These are phyloP conservation scores for Artibeus lituratus DNA, from an alignment of 2,797 vertebrate species.

Conservation along the genomic window DNA sequence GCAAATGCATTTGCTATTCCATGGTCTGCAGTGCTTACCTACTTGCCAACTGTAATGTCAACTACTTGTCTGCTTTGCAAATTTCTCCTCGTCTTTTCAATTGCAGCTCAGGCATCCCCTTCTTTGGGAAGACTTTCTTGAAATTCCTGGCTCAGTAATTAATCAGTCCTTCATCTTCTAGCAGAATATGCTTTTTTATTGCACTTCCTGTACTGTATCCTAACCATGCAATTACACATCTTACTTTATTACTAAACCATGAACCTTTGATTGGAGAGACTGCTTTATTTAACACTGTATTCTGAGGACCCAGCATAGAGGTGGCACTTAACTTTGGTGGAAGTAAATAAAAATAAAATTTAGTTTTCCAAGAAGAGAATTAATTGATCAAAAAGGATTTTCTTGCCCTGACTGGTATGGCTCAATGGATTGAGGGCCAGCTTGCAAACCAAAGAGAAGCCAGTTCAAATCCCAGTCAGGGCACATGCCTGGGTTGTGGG, in stretches of 20 bases:
- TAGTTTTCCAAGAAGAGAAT: conserved; percentile 4
- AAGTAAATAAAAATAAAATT: neutral
- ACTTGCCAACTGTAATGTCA: neutral
- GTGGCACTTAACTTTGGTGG: neutral
- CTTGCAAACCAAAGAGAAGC: too few relatives aligned
- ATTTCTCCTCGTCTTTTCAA: conserved; percentile 11
- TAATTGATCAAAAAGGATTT: neutral
- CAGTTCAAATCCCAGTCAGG: too few relatives aligned
- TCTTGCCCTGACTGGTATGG: neutral
- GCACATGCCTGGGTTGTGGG: too few relatives aligned
- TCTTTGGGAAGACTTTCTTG: neutral
- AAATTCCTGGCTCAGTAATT: neutral
- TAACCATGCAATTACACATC: neutral
- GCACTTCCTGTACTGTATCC: neutral
- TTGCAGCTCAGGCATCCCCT: neutral
- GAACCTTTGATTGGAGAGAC: neutral
- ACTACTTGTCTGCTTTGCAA: neutral
- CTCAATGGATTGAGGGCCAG: too few relatives aligned
- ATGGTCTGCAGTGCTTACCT: neutral
- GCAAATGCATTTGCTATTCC: neutral
- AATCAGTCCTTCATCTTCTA: neutral
- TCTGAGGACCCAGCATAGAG: neutral
- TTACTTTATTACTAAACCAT: neutral
- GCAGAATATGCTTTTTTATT: neutral
- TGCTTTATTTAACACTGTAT: neutral